Evolutionary conservation across 1,140 invertebrate species (phyloP), one percentile per base, ranked within the genome.

Genomic region (Apis dorsata): DNA sequence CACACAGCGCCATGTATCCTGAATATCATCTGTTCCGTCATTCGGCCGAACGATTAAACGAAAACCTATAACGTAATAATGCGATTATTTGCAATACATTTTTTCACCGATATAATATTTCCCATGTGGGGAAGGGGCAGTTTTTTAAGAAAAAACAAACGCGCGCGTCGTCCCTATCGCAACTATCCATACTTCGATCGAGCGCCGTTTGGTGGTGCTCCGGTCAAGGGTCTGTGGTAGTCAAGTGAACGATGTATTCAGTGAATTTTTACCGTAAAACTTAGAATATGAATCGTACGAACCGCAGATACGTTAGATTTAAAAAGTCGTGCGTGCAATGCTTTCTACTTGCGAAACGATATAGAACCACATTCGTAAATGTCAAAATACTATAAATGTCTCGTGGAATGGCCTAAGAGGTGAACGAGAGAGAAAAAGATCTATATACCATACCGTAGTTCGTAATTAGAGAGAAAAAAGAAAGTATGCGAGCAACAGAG

Each of bases 261-360:
- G 63, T 78, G 70, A 84, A 71, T 86, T 88, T 90, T 87, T 86
- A 85, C 74, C 81, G 68, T 79, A 80, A 86, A 88, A 89, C 57
- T 63, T 82, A 83, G 80, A 81, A 60, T 79, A 63, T 69, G 73
- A 86, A 72, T 49, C 53, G 71, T 65, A 69, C 62, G 70, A 85
- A 57, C 9, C 28, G 62, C 74, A 55, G 51, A 85, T 59, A 74
- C 19, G 5, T 17, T 68, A 59, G 55, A 60, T 8, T 51, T 59
- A 59, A 28, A 59, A 19, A 51, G 44, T 8, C 1, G 17, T 17
- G 59, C 57, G 76, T 49, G 60, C 60, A 49, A 76, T 63, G 49
- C 60, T 62, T 75, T 77, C 66, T 49, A 81, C 62, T 44, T 60
- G 60, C 65, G 66, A 60, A 63, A 28, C 24, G 71, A 9, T 19